Base-by-base conservation (phyloP, 2,797 vertebrate genomes). In the Enteromius thamalakanensis region DNA sequence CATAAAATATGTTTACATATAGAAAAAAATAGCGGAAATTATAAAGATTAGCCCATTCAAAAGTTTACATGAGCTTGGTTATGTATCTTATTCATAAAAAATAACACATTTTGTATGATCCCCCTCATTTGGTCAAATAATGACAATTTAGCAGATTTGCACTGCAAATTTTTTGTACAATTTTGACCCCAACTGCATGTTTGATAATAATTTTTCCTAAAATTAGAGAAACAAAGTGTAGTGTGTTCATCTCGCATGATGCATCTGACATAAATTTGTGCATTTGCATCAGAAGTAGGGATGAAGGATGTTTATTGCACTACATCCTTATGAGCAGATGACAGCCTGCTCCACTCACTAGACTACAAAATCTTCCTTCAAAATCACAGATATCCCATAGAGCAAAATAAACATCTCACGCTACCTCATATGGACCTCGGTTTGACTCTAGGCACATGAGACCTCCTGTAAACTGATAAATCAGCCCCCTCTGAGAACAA, bases 401-500 rank as follows among this genome's bases (percentile, higher is more conserved):
- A 87, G 69, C 70, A 76, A 80, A 86, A 87, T 67, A 86, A 83
- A 85, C 79, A 84, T 82, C 81, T 84, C 34, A 10, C 67, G 76
- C 78, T 23, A 72, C 42, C 74, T 78, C 51, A 69, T 83, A 86
- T 80, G 65, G 77, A 79, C 70, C 71, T 34, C 34, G 6, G 68
- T 65, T 71, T 49, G 26, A 81, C 74, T 83, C 62, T 21, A 67
- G 76, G 51, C 79, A 76, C 78, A 68, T 21, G 21, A 85, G 77
- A 80, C 75, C 60, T 76, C 85, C 81, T 65, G 68, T 80, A 80
- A 75, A 80, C 75, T 86, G 76, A 87, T 62, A 80, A 71, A 67
- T 64, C 45, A 40, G 78, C 34, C 53, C 78, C 80, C 29, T 85
- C 70, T n/a, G 40, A 58, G 82, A 84, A 77, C 78, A 70, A 65